These are phyloP conservation scores for Amyelois transitella DNA, from an alignment of 1,140 invertebrate species.

Conservation along the genomic window DNA sequence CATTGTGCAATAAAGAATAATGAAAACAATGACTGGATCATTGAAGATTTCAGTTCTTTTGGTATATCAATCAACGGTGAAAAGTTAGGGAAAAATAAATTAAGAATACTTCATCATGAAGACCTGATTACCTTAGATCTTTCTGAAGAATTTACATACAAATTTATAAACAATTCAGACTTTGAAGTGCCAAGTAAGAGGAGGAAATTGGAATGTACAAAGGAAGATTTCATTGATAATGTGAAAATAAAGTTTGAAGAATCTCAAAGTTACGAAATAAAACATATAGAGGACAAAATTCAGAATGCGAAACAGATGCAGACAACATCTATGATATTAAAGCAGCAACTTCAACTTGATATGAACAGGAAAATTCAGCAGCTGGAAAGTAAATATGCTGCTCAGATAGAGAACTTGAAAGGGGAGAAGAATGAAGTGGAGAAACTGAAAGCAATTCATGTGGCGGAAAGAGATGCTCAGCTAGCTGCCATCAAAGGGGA, in stretches of 20 bases:
- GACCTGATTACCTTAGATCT: slow-evolving; percentile 71
- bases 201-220: slow-evolving; percentile 43
- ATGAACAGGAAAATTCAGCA: slow-evolving; percentile 61
- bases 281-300: slow-evolving; percentile 59
- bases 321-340: slow-evolving; percentile 36
- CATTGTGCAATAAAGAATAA: slow-evolving; percentile 69
- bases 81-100: slow-evolving; percentile 43
- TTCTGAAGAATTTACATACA: slow-evolving; percentile 62
- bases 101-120: slow-evolving; percentile 44
- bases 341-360: slow-evolving; percentile 42
- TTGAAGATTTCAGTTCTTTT: slow-evolving; percentile 71
- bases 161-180: slow-evolving; percentile 42
- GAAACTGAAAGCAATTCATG: slow-evolving; percentile 50
- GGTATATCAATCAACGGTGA: slow-evolving; percentile 69
- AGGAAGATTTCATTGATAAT: slow-evolving; percentile 50
- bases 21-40: slow-evolving; percentile 36
- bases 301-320: slow-evolving; percentile 54
- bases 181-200: slow-evolving; percentile 44
- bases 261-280: slow-evolving; percentile 61
- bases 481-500: slow-evolving; percentile 60
- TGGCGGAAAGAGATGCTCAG: slow-evolving; percentile 57
- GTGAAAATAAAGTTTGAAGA: slow-evolving; percentile 72
- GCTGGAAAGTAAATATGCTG: slow-evolving; percentile 58
- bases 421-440: slow-evolving; percentile 68
- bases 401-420: slow-evolving; percentile 70